Evolutionary conservation across 2,888 invertebrate genomes (phyloP).

Genomic region (Macaria liturata): DNA sequence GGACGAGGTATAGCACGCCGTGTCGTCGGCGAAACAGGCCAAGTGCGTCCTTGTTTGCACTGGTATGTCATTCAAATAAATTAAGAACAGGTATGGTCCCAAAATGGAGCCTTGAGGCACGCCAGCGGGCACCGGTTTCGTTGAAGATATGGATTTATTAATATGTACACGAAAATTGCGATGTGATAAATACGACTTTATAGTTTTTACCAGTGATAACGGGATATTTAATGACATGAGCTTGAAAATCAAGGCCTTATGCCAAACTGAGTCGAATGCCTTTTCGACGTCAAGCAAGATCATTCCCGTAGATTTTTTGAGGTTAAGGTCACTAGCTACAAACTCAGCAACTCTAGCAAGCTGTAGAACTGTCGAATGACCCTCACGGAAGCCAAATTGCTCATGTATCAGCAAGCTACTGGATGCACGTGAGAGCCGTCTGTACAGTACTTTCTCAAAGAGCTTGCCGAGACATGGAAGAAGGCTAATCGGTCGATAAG

Average conservation of each 20-base stretch:
- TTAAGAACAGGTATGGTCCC: neutral
- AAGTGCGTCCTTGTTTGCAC: constrained; percentile 1
- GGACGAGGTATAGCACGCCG: neutral
- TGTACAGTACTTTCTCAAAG: constrained; percentile 12
- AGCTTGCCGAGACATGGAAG: constrained; percentile 10
- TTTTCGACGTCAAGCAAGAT: no score
- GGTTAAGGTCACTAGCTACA: constrained; percentile 4
- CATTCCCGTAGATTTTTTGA: constrained; percentile 4
- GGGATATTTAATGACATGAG: no score
- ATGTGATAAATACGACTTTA: no score
- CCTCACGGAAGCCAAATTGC: constrained; percentile 12
- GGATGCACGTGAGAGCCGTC: neutral
- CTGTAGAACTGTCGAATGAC: constrained; percentile 11
- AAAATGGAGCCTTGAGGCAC: neutral
- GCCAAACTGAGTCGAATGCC: no score
- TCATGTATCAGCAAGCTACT: constrained; percentile 4
- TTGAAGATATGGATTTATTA: neutral
- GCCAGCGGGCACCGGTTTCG: neutral
- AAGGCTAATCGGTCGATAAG: constrained; percentile 13
- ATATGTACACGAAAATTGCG: neutral
- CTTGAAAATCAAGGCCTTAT: no score
- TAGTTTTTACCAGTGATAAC: no score
- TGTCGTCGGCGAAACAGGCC: constrained; percentile 14
- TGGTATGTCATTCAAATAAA: constrained; percentile 8
- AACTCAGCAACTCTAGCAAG: constrained; percentile 7